Evolutionary conservation across 2,888 invertebrate genomes (phyloP), one percentile per base, ranked within the genome.

Genomic region (Limnephilus marmoratus): DNA sequence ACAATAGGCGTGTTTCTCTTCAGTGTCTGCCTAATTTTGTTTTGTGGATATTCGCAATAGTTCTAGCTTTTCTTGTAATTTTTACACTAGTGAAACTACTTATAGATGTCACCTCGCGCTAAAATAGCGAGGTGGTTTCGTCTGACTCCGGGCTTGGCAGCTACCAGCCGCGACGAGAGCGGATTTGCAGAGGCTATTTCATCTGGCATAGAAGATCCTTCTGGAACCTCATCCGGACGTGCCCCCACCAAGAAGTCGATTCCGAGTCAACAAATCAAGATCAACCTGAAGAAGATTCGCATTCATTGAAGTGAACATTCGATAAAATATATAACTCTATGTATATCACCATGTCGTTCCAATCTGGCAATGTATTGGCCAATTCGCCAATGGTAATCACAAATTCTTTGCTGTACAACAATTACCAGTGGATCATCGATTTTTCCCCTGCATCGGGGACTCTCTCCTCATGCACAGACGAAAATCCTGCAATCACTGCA

Each of bases 71-170:
- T 5, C 24, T 68, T 24, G 24, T 68, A 68, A 9, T 68, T 9
- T 9, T 68, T 9, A 68, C 68, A 9, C 9, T 68, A 9, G 18
- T 2, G 2, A 24, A 68, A 24, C 9, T 68, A 11, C 34, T 83
- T 83, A 37, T 80, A 92, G 91, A 80, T 92, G 91, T 90, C 90
- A 37, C 91, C 98, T 91, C 96, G 97, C 93, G 98, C 98, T 93
- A 98, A 98, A 96, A 97, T 98, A 94, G 97, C 98, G 94, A 97
- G 98, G 90, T 98, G 98, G 98, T 98, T 98, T 95, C 97, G 98
- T 93, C 96, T 98, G 94, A 96, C 97, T 94, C 97, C 97, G 34
- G 94, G 95, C 41, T 96, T 97, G 18, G 95, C 96, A 31, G 97
- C 97, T 29, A 95, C 97, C 92, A 98, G 98, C 15, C 96, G 98